Evolutionary conservation across 2,888 invertebrate species (phyloP).

Genomic region (Bursaphelenchus okinawaensis): DNA sequence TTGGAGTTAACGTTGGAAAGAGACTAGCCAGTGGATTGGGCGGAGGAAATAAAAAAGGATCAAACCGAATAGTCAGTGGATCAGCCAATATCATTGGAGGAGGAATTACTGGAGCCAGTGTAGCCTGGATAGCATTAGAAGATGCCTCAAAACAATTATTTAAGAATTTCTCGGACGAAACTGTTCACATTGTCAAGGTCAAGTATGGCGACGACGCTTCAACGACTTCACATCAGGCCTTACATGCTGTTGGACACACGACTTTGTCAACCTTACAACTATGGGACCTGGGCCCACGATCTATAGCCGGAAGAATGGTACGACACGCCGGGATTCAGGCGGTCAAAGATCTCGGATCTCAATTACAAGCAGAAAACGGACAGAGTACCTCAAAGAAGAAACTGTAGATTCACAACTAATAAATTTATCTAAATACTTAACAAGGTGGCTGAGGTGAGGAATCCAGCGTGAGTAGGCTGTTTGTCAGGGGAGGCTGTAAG

Average conservation of each 20-base stretch:
- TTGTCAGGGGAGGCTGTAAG: conserved; percentile 66
- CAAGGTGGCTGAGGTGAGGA: conserved; percentile 84
- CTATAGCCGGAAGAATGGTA: conserved; percentile 66
- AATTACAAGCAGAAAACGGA: background rate
- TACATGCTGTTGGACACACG: conserved; percentile 70
- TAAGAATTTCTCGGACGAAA: conserved; percentile 67
- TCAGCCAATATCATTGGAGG: conserved; percentile 44
- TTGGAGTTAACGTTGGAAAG: conserved; percentile 68
- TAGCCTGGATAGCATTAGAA: conserved; percentile 70
- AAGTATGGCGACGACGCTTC: conserved; percentile 68
- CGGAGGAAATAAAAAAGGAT: conserved; percentile 32
- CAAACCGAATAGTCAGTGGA: conserved; percentile 33
- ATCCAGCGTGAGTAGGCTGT: conserved; percentile 90
- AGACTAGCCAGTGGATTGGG: conserved; percentile 64
- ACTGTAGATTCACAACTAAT: background rate
- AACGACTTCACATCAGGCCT: conserved; percentile 66
- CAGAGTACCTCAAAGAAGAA: background rate
- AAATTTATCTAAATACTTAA: conserved; percentile 56
- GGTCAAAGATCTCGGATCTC: background rate
- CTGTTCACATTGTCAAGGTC: conserved; percentile 71
- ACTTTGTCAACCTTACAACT: conserved; percentile 68
- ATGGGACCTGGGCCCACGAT: conserved; percentile 66
- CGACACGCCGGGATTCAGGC: conserved; percentile 60
- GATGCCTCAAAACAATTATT: conserved; percentile 68
- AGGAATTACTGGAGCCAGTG: conserved; percentile 62